These are phyloP conservation scores for Vesta saturnalis DNA, from an alignment of 2,888 invertebrate species.

Conservation along the genomic window DNA sequence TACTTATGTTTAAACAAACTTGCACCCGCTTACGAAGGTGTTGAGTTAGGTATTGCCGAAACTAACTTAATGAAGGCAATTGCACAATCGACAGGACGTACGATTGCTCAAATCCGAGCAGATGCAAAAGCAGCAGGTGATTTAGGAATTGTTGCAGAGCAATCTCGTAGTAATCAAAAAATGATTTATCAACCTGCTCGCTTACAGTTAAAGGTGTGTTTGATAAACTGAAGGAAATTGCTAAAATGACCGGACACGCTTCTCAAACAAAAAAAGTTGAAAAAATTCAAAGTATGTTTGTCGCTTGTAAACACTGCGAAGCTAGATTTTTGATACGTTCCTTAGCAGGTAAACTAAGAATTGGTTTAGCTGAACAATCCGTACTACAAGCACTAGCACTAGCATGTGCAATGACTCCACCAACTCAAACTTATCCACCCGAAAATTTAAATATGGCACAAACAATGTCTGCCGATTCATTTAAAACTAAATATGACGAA, in stretches of 20 bases:
- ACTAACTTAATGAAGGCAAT: constrained; percentile 94
- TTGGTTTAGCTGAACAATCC: constrained; percentile 97
- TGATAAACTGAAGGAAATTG: constrained; percentile 85
- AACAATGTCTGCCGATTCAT: constrained; percentile 65
- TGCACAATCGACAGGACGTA: constrained; percentile 87
- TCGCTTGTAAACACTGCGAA: constrained; percentile 89
- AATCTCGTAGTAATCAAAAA: constrained; percentile 83
- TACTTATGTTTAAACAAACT: constrained; percentile 96
- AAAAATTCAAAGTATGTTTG: constrained; percentile 91
- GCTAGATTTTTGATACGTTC: constrained; percentile 91
- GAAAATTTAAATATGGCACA: constrained; percentile 71
- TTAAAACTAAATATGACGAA: constrained; percentile 81
- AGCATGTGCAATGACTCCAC: constrained; percentile 84
- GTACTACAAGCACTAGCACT: constrained; percentile 90
- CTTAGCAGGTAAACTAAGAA: constrained; percentile 91
- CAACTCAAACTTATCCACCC: constrained; percentile 72
- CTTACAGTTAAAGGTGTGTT: constrained; percentile 82
- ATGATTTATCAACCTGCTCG: constrained; percentile 88
- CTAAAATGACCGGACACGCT: constrained; percentile 82
- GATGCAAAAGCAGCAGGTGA: constrained; percentile 82
- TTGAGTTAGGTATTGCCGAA: constrained; percentile 95
- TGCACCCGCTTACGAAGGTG: constrained; percentile 95
- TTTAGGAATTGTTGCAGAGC: constrained; percentile 90
- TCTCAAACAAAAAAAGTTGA: constrained; percentile 87
- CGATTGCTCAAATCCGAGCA: constrained; percentile 82